Conservation (phyloP, 2,113 vertebrate genomes). For the Anoura caudifer region DNA sequence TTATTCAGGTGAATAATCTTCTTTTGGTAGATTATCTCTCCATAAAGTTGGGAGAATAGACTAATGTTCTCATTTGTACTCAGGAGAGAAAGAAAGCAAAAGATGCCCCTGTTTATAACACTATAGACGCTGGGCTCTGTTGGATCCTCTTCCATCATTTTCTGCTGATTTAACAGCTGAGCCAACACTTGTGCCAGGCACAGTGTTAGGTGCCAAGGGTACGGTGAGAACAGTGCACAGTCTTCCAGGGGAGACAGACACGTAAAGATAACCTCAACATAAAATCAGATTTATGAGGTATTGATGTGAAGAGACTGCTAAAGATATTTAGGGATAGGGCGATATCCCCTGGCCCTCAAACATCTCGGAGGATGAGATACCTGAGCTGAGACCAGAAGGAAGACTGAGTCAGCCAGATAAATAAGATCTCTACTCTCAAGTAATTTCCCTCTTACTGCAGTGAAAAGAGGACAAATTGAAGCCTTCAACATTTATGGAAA, state of each 20-base stretch:
- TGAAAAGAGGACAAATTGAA: background rate
- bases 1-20: background rate
- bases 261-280: background rate
- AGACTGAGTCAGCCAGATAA: background rate
- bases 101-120: background rate
- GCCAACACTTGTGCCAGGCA: background rate
- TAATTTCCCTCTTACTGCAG: constrained; percentile 7
- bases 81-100: background rate
- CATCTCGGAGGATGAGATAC: background rate
- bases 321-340: background rate
- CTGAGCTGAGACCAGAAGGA: background rate
- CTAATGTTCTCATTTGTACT: background rate
- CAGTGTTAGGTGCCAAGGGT: background rate
- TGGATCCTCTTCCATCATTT: background rate
- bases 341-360: background rate
- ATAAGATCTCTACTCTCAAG: background rate
- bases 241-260: background rate
- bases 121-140: background rate
- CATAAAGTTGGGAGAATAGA: background rate
- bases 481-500: constrained; percentile 28
- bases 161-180: background rate
- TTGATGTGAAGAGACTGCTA: background rate
- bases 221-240: fast-evolving
- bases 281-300: background rate
- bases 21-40: background rate